phyloP scores from a whole-genome alignment of 1,140 invertebrate genomes.

The Leptopilina clavipes region DNA sequence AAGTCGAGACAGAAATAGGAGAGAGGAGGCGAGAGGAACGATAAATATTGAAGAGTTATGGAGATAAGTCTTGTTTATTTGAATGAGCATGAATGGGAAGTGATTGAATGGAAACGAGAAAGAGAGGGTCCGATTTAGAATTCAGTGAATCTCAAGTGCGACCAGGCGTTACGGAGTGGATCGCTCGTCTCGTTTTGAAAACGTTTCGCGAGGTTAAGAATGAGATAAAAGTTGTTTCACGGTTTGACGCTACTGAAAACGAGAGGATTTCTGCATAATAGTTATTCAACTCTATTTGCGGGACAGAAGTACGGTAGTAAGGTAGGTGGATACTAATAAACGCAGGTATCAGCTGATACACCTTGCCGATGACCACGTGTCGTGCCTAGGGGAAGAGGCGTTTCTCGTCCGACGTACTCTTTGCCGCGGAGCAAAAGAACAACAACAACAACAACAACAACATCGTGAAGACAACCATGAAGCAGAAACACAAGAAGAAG shows the following conservation, averaged over 20 bases:
- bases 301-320: slow-evolving; percentile 7
- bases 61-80: neutral
- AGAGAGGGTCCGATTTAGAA: slow-evolving; percentile 1
- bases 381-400: slow-evolving; percentile 48
- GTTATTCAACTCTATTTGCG: neutral
- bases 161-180: slow-evolving; percentile 4
- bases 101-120: slow-evolving; percentile 21
- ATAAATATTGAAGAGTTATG: slow-evolving; percentile 4
- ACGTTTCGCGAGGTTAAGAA: neutral
- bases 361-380: slow-evolving; percentile 57
- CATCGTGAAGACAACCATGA: slow-evolving; percentile 15
- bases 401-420: slow-evolving; percentile 50
- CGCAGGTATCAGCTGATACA: slow-evolving; percentile 48
- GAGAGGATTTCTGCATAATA: neutral
- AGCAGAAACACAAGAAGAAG: no score
- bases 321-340: slow-evolving; percentile 42
- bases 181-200: neutral
- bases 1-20: neutral
- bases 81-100: slow-evolving; percentile 26
- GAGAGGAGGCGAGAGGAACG: neutral
- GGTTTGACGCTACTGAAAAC: slow-evolving; percentile 15
- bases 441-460: slow-evolving; percentile 29
- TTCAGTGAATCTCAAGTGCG: slow-evolving; percentile 25
- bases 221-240: slow-evolving; percentile 14
- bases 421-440: neutral